phyloP scores from a whole-genome alignment of 2,797 vertebrate species.

The Cyprinodon diabolis region DNA sequence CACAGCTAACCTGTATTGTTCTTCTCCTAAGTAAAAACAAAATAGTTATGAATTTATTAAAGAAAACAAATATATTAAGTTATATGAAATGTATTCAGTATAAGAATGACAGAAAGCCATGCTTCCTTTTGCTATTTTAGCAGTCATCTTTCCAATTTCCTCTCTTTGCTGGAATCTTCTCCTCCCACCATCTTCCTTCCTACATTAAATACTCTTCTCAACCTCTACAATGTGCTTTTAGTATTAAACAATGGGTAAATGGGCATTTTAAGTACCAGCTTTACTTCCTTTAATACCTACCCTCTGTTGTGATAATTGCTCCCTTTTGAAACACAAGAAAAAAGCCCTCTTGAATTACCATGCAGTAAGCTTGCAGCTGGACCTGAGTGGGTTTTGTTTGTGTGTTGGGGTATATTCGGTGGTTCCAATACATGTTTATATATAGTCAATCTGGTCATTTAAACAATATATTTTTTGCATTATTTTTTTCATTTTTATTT shows the following conservation, averaged over 20 bases:
- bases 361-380: conserved; percentile 68
- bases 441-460: conserved; percentile 18
- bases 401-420: conserved; percentile 26
- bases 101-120: conserved; percentile 28
- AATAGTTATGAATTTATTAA: conserved; percentile 16
- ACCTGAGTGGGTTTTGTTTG: conserved; percentile 18
- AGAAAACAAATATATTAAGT: conserved; percentile 21
- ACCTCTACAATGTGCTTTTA: conserved; percentile 73
- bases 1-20: background rate
- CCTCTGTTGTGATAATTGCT: conserved; percentile 68
- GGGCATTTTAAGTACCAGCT: conserved; percentile 70
- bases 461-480: conserved; percentile 16
- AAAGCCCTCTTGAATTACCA: conserved; percentile 52
- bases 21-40: conserved; percentile 1
- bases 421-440: conserved; percentile 9
- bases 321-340: conserved; percentile 59
- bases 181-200: conserved; percentile 60
- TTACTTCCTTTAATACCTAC: conserved; percentile 74
- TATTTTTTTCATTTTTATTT: conserved; percentile 3
- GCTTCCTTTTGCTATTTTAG: conserved; percentile 56
- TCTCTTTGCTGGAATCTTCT: conserved; percentile 32
- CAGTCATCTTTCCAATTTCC: conserved; percentile 37
- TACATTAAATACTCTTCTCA: conserved; percentile 61
- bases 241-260: conserved; percentile 68
- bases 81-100: conserved; percentile 22